A percentile compares a stretch with the other conserved stretches of the same genome.
These are phyloP conservation scores for Automeris io DNA, from an alignment of 2,888 invertebrate species.

Conservation along the genomic window DNA sequence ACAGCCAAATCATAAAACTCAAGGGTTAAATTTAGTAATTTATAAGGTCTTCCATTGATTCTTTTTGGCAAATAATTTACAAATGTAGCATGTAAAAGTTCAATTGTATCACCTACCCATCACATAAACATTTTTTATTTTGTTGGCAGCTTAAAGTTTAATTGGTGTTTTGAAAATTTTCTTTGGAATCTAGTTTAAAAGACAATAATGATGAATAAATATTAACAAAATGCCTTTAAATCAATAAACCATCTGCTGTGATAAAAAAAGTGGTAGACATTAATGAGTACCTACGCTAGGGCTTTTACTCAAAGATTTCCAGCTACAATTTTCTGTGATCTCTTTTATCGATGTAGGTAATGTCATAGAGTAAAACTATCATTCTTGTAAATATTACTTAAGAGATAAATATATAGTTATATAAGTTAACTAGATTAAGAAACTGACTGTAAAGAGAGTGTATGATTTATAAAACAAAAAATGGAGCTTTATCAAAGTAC, in stretches of 20 bases:
- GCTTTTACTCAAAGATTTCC: slow-evolving; percentile 74
- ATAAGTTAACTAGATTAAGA: slow-evolving; percentile 42
- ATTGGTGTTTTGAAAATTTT: slow-evolving; percentile 17
- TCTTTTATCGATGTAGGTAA: slow-evolving; percentile 74
- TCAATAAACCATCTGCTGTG: slow-evolving; percentile 64
- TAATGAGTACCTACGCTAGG: slow-evolving; percentile 56
- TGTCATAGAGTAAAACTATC: slow-evolving; percentile 58
- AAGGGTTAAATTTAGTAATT: slow-evolving; percentile 30
- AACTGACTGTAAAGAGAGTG: slow-evolving; percentile 72
- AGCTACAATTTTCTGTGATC: slow-evolving; percentile 79
- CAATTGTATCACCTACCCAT: slow-evolving; percentile 44
- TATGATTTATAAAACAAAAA: slow-evolving; percentile 76
- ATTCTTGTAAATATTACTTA: slow-evolving; percentile 66
- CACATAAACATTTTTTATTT: slow-evolving; percentile 27
- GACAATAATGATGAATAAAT: slow-evolving; percentile 54
- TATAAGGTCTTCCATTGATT: slow-evolving; percentile 67
- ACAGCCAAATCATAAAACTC: slow-evolving; percentile 34
- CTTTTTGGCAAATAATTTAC: slow-evolving; percentile 60
- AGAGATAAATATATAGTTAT: slow-evolving; percentile 28
- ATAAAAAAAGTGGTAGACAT: slow-evolving; percentile 72
- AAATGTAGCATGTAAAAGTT: slow-evolving; percentile 62
- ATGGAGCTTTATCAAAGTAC: slow-evolving; percentile 76
- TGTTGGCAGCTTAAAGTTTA: slow-evolving; percentile 28
- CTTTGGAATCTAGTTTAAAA: slow-evolving; percentile 26
- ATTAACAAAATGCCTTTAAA: slow-evolving; percentile 59